Evolutionary conservation across 2,888 invertebrate genomes (phyloP).

Genomic region (Drosophila cracens): DNA sequence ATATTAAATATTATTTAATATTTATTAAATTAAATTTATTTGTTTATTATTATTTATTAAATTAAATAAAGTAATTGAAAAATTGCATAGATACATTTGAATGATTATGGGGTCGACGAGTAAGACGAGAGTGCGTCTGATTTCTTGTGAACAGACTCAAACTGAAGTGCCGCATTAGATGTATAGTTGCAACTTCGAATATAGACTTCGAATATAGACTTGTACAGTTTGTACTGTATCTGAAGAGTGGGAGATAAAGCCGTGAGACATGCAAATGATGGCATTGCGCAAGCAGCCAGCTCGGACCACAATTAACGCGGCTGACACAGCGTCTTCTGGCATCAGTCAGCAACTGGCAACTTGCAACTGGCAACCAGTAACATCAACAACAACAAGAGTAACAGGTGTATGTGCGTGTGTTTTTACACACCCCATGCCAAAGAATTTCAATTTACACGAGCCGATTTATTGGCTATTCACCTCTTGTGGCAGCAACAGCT

Average conservation of each 20-base stretch:
- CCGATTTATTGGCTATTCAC: constrained; percentile 85
- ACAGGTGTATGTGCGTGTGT: constrained; percentile 59
- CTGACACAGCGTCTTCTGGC: constrained; percentile 32
- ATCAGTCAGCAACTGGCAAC: constrained; percentile 5
- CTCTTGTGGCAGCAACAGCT: constrained; percentile 64
- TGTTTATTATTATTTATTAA: too few relatives aligned
- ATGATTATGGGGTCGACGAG: background rate
- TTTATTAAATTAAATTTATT: too few relatives aligned
- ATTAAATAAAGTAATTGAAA: background rate
- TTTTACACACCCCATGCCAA: constrained; percentile 51
- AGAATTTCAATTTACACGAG: constrained; percentile 81
- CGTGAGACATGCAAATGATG: constrained; percentile 61
- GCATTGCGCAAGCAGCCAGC: constrained; percentile 64
- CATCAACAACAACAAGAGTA: constrained; percentile 42
- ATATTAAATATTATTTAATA: too few relatives aligned
- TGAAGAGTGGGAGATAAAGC: constrained; percentile 14
- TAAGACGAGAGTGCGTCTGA: background rate
- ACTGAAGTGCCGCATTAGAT: background rate
- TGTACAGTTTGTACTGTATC: constrained; percentile 19
- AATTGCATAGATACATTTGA: background rate
- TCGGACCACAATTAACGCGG: constrained; percentile 56
- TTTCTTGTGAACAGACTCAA: background rate
- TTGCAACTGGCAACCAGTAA: background rate
- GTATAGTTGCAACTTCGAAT: background rate
- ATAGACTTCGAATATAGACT: background rate